phyloP scores from a whole-genome alignment of 2,113 vertebrate species.

The Condylura cristata region DNA sequence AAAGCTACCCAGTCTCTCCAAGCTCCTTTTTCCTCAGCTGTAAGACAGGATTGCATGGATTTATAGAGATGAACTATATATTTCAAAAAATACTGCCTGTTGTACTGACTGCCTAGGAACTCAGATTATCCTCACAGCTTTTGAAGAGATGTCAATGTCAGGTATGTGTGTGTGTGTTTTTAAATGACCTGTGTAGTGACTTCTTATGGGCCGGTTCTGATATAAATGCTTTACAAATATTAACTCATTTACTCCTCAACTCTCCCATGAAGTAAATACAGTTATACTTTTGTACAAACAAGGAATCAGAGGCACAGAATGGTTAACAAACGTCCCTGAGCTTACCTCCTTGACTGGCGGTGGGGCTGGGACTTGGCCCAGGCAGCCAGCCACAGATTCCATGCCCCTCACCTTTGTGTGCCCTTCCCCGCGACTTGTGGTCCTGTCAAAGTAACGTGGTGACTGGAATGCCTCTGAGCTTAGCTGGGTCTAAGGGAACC shows the following conservation, averaged over 20 bases:
- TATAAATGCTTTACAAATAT: constrained; percentile 11
- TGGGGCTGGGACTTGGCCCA: background rate
- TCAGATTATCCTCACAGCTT: background rate
- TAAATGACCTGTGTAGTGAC: background rate
- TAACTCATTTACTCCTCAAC: constrained; percentile 33
- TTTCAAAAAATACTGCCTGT: background rate
- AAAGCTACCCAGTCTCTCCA: background rate
- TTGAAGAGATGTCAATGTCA: background rate
- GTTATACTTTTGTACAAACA: constrained; percentile 19
- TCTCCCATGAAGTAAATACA: background rate
- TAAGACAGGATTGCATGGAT: background rate
- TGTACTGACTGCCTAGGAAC: background rate
- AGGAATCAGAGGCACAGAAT: constrained; percentile 14
- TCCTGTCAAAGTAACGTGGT: background rate
- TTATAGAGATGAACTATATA: background rate
- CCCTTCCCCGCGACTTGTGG: background rate
- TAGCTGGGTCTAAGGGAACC: background rate
- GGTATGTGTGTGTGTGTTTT: background rate
- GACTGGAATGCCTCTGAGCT: background rate
- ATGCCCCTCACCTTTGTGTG: background rate
- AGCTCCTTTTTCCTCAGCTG: background rate
- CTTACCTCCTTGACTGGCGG: background rate
- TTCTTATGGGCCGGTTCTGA: background rate
- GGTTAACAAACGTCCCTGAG: background rate
- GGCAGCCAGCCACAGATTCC: background rate